phyloP scores from a whole-genome alignment of 1,140 invertebrate genomes.

The Pseudomyrmex cubaensis region DNA sequence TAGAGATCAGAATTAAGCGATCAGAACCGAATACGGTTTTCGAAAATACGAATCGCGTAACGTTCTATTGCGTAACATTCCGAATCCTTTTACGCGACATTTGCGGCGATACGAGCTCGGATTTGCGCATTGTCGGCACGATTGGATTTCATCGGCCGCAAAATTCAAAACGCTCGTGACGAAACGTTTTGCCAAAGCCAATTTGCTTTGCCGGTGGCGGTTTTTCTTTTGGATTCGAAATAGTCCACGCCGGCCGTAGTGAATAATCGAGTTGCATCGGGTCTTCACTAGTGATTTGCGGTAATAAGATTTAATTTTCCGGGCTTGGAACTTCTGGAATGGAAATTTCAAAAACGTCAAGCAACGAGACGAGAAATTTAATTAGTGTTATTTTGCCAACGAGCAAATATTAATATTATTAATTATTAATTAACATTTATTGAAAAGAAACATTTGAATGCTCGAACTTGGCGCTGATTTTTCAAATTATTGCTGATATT shows the following conservation, averaged over 20 bases:
- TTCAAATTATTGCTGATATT: no score
- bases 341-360: conserved; percentile 62
- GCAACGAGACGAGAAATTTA: background rate
- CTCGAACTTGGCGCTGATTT: background rate
- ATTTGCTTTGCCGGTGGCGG: conserved; percentile 13
- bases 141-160: conserved; percentile 37
- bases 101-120: conserved; percentile 1
- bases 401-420: no score
- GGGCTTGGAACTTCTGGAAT: conserved; percentile 58
- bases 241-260: background rate
- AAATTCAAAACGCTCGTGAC: conserved; percentile 37
- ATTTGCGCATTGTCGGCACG: conserved; percentile 19
- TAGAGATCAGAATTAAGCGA: background rate
- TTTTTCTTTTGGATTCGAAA: conserved; percentile 24
- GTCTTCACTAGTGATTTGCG: conserved; percentile 67
- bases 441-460: background rate
- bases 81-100: conserved; percentile 28
- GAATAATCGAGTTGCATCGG: conserved; percentile 32
- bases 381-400: background rate
- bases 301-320: conserved; percentile 66
- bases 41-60: conserved; percentile 24
- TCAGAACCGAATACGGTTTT: conserved; percentile 17
- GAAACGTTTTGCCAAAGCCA: conserved; percentile 41
- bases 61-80: conserved; percentile 10
- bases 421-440: no score